Evolutionary conservation across 2,113 vertebrate species (phyloP).

Genomic region (Bufo gargarizans): DNA sequence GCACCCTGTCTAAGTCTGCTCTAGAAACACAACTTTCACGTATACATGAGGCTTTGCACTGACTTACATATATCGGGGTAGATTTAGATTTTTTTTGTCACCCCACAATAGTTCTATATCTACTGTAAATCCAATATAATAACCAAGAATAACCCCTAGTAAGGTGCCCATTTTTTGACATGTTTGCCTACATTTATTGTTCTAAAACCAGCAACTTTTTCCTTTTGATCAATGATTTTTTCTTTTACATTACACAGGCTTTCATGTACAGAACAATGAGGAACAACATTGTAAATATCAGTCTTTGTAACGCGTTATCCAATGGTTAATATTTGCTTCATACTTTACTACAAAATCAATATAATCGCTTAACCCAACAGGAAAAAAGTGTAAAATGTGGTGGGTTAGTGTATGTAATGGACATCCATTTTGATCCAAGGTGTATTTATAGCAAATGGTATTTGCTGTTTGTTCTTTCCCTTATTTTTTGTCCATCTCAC

Average conservation of each 20-base stretch:
- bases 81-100: too few relatives aligned
- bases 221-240: neutral
- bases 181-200: neutral
- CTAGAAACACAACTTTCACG: too few relatives aligned
- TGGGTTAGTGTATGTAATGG: too few relatives aligned
- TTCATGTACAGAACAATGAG: conserved; percentile 3
- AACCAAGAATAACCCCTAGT: neutral
- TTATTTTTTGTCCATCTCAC: too few relatives aligned
- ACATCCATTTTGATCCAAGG: too few relatives aligned
- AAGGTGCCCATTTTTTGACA: neutral
- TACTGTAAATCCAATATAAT: neutral
- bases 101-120: neutral
- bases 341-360: neutral
- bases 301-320: neutral
- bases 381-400: neutral
- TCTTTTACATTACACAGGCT: too few relatives aligned
- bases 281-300: neutral
- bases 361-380: neutral
- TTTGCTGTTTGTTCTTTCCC: too few relatives aligned
- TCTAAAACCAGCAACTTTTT: neutral
- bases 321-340: neutral
- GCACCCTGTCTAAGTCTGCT: too few relatives aligned
- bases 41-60: too few relatives aligned
- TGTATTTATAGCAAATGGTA: neutral
- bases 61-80: too few relatives aligned